Conservation (phyloP, 2,797 vertebrate genomes). For the Fundulus diaphanus region DNA sequence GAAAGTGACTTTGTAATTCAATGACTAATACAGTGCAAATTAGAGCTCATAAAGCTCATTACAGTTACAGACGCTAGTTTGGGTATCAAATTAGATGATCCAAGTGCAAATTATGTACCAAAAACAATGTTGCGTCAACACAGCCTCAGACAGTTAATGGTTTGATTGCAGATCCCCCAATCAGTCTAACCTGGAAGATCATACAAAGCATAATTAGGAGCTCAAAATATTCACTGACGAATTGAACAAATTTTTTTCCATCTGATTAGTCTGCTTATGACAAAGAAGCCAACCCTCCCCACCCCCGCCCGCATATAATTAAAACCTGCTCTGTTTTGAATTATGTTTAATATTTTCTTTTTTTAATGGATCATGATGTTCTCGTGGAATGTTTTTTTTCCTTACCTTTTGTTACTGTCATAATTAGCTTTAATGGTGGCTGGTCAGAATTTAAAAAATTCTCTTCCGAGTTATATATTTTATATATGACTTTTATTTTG, state of each 20-base stretch:
- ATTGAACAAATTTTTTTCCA: neutral
- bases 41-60: neutral
- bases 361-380: no score
- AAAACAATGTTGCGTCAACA: neutral
- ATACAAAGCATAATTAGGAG: constrained; percentile 6
- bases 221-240: neutral
- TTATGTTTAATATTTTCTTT: no score
- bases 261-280: neutral
- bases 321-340: no score
- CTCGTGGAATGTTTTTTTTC: no score
- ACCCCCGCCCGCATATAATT: neutral
- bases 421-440: neutral
- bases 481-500: neutral
- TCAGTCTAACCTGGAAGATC: constrained; percentile 7
- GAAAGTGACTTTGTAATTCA: neutral
- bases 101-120: neutral
- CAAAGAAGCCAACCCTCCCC: constrained; percentile 21
- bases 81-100: neutral
- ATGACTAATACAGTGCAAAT: neutral
- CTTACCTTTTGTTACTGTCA: neutral
- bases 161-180: constrained; percentile 4
- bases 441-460: neutral
- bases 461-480: neutral
- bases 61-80: neutral
- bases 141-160: neutral